Percentiles rank a stretch among this genome's conserved stretches.
Conservation (phyloP, 2,888 invertebrate genomes). For the Leptarthrus brevirostris region DNA sequence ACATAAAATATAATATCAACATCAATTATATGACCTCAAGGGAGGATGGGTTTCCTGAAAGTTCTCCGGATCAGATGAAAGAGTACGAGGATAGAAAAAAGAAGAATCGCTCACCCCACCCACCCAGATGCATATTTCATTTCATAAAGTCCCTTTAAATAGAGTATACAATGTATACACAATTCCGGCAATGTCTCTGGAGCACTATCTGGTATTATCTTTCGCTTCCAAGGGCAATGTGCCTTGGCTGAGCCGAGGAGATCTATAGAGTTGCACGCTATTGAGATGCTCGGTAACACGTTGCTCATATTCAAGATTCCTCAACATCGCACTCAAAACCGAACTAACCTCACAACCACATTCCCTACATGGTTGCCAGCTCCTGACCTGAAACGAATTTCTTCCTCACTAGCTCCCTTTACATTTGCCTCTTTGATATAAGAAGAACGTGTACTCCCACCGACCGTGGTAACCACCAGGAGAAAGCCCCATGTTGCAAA, state of each 20-base stretch:
- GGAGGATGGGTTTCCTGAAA: no score
- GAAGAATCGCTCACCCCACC: neutral
- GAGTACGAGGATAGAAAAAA: neutral
- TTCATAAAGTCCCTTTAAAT: constrained; percentile 32
- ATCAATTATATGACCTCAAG: no score
- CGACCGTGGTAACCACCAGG: neutral
- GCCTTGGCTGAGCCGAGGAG: neutral
- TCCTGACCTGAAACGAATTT: constrained; percentile 36
- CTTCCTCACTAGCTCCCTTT: neutral
- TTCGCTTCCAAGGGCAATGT: neutral
- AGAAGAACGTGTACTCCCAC: neutral
- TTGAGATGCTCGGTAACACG: constrained; percentile 35
- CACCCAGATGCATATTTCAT: constrained; percentile 33
- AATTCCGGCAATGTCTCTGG: constrained; percentile 10
- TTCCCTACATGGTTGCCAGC: constrained; percentile 21
- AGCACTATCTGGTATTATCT: constrained; percentile 3
- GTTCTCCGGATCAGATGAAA: no score
- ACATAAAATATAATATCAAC: no score
- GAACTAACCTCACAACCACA: constrained; percentile 32
- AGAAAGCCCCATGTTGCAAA: constrained; percentile 23
- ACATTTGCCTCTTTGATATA: neutral
- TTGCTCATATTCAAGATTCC: constrained; percentile 19
- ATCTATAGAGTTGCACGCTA: neutral
- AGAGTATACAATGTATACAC: constrained; percentile 1
- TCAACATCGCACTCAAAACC: constrained; percentile 5